A percentile compares a stretch with the other conserved stretches of the same genome.
These are phyloP conservation scores for Colletes latitarsis DNA, from an alignment of 1,140 invertebrate species.

Conservation along the genomic window DNA sequence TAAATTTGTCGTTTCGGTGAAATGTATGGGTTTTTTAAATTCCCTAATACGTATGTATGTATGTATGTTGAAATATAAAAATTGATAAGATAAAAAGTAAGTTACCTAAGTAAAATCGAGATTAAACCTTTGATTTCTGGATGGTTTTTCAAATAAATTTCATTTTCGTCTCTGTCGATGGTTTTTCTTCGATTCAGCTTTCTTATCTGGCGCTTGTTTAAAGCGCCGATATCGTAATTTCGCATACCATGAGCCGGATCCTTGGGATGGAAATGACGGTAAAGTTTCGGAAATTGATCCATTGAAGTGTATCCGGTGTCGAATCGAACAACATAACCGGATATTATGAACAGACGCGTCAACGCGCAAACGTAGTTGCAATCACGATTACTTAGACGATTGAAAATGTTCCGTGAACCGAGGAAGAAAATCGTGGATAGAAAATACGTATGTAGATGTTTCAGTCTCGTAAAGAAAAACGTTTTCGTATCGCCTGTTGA, in stretches of 20 bases:
- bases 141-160: slow-evolving; percentile 60
- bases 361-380: neutral
- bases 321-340: neutral
- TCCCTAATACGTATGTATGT: too few relatives aligned
- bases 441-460: neutral
- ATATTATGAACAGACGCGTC: too few relatives aligned
- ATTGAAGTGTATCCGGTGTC: neutral
- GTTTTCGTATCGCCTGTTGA: neutral
- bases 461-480: neutral
- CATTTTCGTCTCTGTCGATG: slow-evolving; percentile 51
- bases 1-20: too few relatives aligned
- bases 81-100: neutral
- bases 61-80: neutral
- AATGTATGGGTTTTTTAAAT: too few relatives aligned
- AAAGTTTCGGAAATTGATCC: neutral
- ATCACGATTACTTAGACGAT: neutral
- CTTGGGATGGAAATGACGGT: slow-evolving; percentile 54
- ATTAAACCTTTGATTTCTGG: slow-evolving; percentile 62
- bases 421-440: neutral
- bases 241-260: slow-evolving; percentile 51
- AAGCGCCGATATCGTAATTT: slow-evolving; percentile 60
- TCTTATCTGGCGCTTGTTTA: slow-evolving; percentile 50
- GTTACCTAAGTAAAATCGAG: slow-evolving; percentile 57
- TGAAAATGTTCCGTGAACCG: too few relatives aligned
- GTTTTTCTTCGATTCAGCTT: slow-evolving; percentile 52